Evolutionary conservation across 2,797 vertebrate species (phyloP).

Genomic region (Pseudochromis fuscus): DNA sequence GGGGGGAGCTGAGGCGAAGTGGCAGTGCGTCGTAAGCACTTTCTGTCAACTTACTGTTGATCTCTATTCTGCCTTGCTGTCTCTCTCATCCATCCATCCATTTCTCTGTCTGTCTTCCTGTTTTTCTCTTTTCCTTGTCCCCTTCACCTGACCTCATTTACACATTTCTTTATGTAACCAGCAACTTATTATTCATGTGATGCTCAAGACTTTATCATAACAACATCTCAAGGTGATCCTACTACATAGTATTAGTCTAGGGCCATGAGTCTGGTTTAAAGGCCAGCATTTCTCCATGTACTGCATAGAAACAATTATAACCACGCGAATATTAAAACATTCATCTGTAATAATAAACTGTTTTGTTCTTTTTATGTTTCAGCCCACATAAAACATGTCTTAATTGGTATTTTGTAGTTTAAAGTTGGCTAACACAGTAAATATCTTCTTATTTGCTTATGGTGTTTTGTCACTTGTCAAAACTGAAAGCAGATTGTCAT

Average conservation of each 20-base stretch:
- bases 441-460: constrained; percentile 44
- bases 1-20: constrained; percentile 73
- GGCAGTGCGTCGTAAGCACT: constrained; percentile 85
- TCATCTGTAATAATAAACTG: neutral
- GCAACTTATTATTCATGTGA: neutral
- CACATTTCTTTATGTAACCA: constrained; percentile 21
- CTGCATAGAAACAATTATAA: neutral
- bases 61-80: constrained; percentile 64
- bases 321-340: neutral
- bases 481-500: constrained; percentile 35
- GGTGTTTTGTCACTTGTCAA: constrained; percentile 28
- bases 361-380: neutral
- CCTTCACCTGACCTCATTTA: constrained; percentile 62
- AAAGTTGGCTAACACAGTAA: constrained; percentile 17
- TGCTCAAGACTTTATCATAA: constrained; percentile 1
- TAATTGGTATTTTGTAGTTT: too few relatives aligned
- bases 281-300: neutral
- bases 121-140: constrained; percentile 8
- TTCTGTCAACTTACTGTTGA: constrained; percentile 82
- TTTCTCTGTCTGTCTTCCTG: constrained; percentile 36
- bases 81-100: constrained; percentile 41
- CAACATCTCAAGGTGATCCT: neutral
- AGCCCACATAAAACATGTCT: neutral
- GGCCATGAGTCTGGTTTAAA: neutral
- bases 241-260: neutral